Evolutionary conservation across 2,113 vertebrate species (phyloP), one percentile per base, ranked within the genome.

Genomic region (Anser brachyrhynchus): DNA sequence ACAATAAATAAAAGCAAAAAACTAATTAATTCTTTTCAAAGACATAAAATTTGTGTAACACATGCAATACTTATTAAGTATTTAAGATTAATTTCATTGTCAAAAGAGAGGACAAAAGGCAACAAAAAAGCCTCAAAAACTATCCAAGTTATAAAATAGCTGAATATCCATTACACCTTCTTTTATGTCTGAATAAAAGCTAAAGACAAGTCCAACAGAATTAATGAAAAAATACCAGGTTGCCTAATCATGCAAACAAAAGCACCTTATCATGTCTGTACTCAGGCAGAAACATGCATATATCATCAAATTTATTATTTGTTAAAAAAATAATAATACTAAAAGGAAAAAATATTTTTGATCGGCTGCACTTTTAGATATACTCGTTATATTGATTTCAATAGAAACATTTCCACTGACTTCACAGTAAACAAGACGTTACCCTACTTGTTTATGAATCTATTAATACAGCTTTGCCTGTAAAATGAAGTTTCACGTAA

Each of bases 121-220:
- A 90, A 92, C 89, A 82, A 81, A 76, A 92, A 92, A 65, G 15
- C 28, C 39, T 41, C 31, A 87, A 76, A 92, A 86, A 16, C 16
- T 41, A 33, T 28, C 70, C 51, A 31, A 37, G 39, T 33, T 26
- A 19, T 59, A 84, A 52, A 85, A 78, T 1, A 49, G 16, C 29
- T 84, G 31, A 5, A 44, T 61, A 3, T 39, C 31, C 58, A 29
- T n/a, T 37, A 26, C 20, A 10, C 73, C n/a, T 37, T 49, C 37
- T 74, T 79, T 54, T 51, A 74, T 10, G 19, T 35, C 31, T 71
- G 35, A 93, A 33, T 75, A 75, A 76, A 20, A 41, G 18, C 13
- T 59, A 39, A 85, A 72, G 15, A 85, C 8, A 82, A 71, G 21
- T 5, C 26, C 33, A 79, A 37, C 0, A 72, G 23, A 70, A 78